These are phyloP conservation scores for Cactoblastis cactorum DNA, from an alignment of 2,888 invertebrate species.

Conservation along the genomic window DNA sequence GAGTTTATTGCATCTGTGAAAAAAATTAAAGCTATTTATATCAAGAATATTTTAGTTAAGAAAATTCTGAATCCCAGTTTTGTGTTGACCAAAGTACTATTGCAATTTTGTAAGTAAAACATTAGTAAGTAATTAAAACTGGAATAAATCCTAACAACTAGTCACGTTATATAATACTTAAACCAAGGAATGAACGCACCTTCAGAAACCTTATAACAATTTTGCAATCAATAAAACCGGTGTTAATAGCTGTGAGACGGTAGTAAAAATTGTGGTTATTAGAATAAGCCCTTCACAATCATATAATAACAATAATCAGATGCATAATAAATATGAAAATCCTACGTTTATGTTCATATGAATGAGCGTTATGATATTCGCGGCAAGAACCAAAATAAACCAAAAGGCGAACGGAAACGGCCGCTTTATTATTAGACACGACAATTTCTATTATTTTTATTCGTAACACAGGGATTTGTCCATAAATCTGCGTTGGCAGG, in stretches of 20 bases:
- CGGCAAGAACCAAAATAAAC: constrained; percentile 74
- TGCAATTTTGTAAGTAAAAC: no score
- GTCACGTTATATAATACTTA: not conserved
- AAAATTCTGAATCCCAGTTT: no score
- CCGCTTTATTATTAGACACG: constrained; percentile 76
- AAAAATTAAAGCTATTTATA: no score
- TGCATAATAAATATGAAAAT: constrained; percentile 47
- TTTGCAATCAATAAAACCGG: constrained; percentile 46
- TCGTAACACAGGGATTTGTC: constrained; percentile 75
- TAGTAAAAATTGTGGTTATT: constrained; percentile 50
- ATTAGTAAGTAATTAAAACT: no score
- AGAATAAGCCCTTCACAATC: constrained; percentile 47
- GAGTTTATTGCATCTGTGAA: no score
- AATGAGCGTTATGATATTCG: constrained; percentile 74
- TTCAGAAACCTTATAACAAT: constrained; percentile 29
- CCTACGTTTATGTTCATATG: constrained; percentile 39
- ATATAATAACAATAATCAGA: constrained; percentile 49
- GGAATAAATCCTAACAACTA: no score
- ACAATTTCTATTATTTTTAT: constrained; percentile 80
- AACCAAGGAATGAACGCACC: not conserved
- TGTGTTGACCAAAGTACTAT: no score
- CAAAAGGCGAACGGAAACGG: constrained; percentile 74
- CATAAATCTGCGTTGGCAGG: constrained; percentile 65
- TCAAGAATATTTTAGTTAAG: no score
- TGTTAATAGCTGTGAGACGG: constrained; percentile 46